phyloP scores from a whole-genome alignment of 2,888 invertebrate species.

The Dromius quadrimaculatus region DNA sequence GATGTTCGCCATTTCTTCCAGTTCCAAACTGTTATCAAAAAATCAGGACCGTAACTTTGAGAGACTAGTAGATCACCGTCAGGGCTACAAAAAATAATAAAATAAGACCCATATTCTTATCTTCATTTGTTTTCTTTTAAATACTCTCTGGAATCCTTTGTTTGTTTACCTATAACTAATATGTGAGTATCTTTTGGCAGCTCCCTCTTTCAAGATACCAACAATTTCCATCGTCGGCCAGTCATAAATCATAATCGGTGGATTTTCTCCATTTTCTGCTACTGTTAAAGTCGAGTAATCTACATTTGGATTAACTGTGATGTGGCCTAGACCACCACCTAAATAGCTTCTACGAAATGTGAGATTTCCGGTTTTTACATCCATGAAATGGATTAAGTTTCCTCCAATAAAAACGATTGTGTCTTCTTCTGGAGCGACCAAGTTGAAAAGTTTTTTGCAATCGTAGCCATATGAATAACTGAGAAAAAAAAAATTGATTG shows the following conservation, averaged over 20 bases:
- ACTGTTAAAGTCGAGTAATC: constrained; percentile 78
- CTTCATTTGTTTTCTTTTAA: constrained; percentile 8
- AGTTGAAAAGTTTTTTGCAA: constrained; percentile 83
- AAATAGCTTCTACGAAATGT: constrained; percentile 80
- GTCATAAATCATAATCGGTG: constrained; percentile 84
- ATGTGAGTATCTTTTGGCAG: constrained; percentile 78
- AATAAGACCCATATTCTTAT: not conserved
- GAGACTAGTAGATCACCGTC: constrained; percentile 85
- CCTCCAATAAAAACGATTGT: constrained; percentile 86
- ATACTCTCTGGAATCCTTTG: not conserved
- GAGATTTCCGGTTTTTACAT: constrained; percentile 74
- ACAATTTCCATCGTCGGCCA: constrained; percentile 85
- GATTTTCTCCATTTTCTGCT: constrained; percentile 82
- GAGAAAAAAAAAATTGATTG: constrained; percentile 55
- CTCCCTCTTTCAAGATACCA: constrained; percentile 82
- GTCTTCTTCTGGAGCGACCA: constrained; percentile 80
- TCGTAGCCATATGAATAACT: constrained; percentile 91
- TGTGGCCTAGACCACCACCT: constrained; percentile 85
- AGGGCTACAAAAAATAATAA: constrained; percentile 70
- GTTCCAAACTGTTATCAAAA: constrained; percentile 89
- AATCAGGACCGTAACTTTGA: constrained; percentile 89
- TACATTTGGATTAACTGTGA: constrained; percentile 78
- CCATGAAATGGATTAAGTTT: constrained; percentile 82
- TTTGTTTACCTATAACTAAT: constrained; percentile 76
- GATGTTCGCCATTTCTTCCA: constrained; percentile 78